Evolutionary conservation across 1,140 invertebrate genomes (phyloP).

Genomic region (Drosophila chauvacae): DNA sequence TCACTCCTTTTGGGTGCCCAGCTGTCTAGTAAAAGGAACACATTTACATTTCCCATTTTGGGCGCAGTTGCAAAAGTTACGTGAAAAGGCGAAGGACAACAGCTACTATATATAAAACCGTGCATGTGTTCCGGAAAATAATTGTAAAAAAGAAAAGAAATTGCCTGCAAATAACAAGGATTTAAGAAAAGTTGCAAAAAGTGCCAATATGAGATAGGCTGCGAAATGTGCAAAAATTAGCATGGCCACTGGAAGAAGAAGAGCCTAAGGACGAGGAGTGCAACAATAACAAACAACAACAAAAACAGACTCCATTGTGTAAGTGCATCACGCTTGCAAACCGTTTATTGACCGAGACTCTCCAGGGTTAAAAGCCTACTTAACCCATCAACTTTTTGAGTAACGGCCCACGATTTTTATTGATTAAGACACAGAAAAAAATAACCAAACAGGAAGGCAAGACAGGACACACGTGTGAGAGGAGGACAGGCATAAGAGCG

Average conservation of each 20-base stretch:
- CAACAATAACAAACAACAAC: constrained; percentile 20
- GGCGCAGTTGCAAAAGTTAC: constrained; percentile 80
- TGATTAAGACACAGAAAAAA: constrained; percentile 43
- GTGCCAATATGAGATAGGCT: constrained; percentile 38
- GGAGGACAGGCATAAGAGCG: constrained; percentile 29
- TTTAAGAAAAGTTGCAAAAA: not conserved
- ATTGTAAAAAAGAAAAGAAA: constrained; percentile 25
- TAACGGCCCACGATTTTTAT: constrained; percentile 26
- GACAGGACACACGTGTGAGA: constrained; percentile 16
- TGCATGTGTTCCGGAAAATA: constrained; percentile 26
- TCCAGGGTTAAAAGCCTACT: constrained; percentile 26
- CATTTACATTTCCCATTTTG: constrained; percentile 60
- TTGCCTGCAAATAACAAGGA: not conserved
- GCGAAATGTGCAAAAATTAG: constrained; percentile 22
- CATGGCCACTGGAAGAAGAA: constrained; percentile 7
- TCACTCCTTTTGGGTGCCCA: constrained; percentile 63
- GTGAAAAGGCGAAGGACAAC: constrained; percentile 75
- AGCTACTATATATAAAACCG: constrained; percentile 20
- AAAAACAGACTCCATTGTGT: constrained; percentile 42
- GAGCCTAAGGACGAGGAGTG: constrained; percentile 8
- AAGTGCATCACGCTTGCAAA: constrained; percentile 41
- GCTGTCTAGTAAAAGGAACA: constrained; percentile 61
- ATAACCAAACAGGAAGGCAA: constrained; percentile 5
- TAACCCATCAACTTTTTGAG: constrained; percentile 37
- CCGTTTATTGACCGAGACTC: constrained; percentile 18